A percentile compares a stretch with the other conserved stretches of the same genome.
Evolutionary conservation across 2,113 vertebrate species (phyloP).

Genomic region (Oenanthe oenanthe): DNA sequence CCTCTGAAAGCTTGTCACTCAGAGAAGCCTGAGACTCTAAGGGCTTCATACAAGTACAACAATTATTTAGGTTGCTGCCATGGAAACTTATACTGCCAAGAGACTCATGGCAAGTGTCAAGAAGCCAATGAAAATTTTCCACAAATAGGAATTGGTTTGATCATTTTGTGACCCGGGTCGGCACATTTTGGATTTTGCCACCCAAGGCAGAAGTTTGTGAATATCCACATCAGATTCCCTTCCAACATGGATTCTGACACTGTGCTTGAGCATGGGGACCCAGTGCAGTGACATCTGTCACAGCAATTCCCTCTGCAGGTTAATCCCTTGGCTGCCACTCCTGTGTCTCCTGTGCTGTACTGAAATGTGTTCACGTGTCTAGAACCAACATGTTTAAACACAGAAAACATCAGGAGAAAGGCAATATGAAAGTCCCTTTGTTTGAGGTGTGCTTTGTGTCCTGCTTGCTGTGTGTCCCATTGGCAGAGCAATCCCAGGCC

Average conservation of each 20-base stretch:
- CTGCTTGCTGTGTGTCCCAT: not conserved
- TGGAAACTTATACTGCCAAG: not conserved
- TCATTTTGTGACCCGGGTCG: not conserved
- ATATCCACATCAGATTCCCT: not conserved
- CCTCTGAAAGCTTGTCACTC: not conserved
- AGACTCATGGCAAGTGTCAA: not conserved
- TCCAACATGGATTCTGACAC: not conserved
- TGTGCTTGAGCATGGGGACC: not conserved
- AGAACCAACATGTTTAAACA: not conserved
- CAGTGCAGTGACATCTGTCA: not conserved
- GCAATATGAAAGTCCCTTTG: not conserved
- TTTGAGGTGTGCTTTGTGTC: not conserved
- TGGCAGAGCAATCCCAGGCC: not conserved
- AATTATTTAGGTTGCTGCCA: not conserved
- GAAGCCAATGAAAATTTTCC: not conserved
- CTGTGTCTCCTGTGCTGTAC: not conserved
- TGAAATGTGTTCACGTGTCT: rapidly evolving
- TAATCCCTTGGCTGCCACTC: not conserved
- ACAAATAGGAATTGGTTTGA: not conserved
- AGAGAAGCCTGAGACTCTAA: not conserved
- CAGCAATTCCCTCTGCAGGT: not conserved
- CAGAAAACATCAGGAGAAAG: not conserved
- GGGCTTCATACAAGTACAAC: not conserved
- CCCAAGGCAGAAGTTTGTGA: not conserved
- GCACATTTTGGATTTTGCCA: not conserved